Base-by-base conservation (phyloP, 2,888 invertebrate species). In the Dioctria linearis region DNA sequence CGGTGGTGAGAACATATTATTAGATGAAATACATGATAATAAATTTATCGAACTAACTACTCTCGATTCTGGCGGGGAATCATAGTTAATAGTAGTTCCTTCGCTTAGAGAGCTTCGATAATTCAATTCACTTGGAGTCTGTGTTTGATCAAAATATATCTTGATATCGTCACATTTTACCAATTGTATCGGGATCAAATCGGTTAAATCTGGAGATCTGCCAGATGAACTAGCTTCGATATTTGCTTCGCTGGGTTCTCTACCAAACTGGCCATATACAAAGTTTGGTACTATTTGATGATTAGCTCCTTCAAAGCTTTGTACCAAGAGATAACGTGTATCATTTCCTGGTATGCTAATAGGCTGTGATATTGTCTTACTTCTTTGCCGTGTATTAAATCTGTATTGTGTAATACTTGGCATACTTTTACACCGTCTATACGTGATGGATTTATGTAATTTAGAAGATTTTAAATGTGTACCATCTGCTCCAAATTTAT, bases 91-190 rank as follows among this genome's bases (percentile, higher is more conserved):
- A n/a, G 49, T 78, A n/a, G 49, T 78, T 37, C 81, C 80, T 37
- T 82, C 49, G 5, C 61, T 69, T 8, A 80, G 78, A n/a, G 79
- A 80, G n/a, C 37, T 69, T 3, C 57, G 65, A 51, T 59, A 40
- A 11, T 25, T 49, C 11, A 46, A 4, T 37, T 40, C 78, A 13
- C 37, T 46, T 66, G 37, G 51, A 6, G 49, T 54, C 61, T 73
- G 51, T 49, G 61, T 83, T 67, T 86, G 86, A 83, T 89, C 89
- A n/a, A 87, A 87, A 86, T 89, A 87, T 78, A 89, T 89, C 83
- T 88, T 87, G 25, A 89, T 89, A 82, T 88, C 86, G 82, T 89
- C 89, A 67, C 88, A 89, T 82, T 89, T 88, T 2, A 89, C 87
- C 8, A 88, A 65, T 75, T 87, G 85, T 42, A 88, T 87, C 13